phyloP scores from a whole-genome alignment of 2,113 vertebrate genomes.

The Agapornis roseicollis region DNA sequence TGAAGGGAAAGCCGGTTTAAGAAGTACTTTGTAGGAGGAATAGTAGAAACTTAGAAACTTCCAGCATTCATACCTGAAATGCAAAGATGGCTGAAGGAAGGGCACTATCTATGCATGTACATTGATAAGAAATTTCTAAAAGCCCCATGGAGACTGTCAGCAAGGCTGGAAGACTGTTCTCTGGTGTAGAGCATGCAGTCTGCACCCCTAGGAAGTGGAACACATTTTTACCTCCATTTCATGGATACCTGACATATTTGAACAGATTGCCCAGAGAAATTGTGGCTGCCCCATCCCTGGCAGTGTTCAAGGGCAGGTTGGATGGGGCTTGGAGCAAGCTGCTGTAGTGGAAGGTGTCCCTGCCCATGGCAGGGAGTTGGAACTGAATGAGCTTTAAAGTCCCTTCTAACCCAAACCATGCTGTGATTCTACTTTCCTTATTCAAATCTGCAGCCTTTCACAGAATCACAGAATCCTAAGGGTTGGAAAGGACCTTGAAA shows the following conservation, averaged over 20 bases:
- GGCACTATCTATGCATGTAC: rapidly evolving
- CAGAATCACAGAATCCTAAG: too few species aligned
- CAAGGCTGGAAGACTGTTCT: not conserved
- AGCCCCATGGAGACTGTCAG: rapidly evolving
- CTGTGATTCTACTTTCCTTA: not conserved
- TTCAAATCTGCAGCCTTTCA: not conserved
- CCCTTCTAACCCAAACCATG: not conserved
- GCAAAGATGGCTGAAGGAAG: not conserved
- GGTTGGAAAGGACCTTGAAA: too few species aligned
- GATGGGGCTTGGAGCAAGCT: not conserved
- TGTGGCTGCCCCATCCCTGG: not conserved
- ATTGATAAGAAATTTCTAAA: not conserved
- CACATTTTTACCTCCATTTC: not conserved
- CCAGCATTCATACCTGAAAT: not conserved
- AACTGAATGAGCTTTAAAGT: not conserved
- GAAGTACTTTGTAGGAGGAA: not conserved
- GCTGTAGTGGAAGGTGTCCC: not conserved
- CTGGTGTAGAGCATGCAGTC: not conserved
- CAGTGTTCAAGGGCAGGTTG: not conserved
- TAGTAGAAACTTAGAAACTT: slow-evolving; percentile 3
- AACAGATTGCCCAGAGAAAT: not conserved
- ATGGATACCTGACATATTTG: not conserved
- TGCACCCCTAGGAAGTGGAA: not conserved
- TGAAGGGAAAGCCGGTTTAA: not conserved
- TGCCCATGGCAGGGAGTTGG: not conserved